phyloP scores from a whole-genome alignment of 2,113 vertebrate species.

The Rhinolophus ferrumequinum region DNA sequence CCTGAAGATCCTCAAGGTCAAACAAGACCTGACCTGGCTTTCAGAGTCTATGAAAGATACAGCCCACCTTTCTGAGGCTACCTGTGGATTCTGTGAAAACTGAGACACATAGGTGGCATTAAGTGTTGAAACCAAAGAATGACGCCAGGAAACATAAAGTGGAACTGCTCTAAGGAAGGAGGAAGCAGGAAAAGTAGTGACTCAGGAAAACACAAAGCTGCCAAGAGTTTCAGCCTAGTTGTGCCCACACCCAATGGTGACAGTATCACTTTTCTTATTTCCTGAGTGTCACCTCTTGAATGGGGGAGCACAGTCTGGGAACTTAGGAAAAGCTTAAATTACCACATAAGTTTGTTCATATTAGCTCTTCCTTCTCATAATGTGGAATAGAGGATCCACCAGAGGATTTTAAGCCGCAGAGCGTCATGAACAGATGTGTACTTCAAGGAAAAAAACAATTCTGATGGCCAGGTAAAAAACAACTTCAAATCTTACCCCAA shows the following conservation, averaged over 20 bases:
- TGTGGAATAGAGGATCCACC: not conserved
- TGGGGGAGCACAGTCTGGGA: not conserved
- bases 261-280: not conserved
- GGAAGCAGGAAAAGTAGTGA: constrained; percentile 60
- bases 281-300: not conserved
- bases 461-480: not conserved
- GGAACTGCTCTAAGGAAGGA: constrained; percentile 50
- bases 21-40: not conserved
- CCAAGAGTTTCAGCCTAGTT: not conserved
- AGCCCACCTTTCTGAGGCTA: not conserved
- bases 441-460: not conserved
- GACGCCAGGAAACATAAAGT: constrained; percentile 22
- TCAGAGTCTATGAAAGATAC: not conserved
- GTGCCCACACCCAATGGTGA: not conserved
- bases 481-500: not conserved
- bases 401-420: not conserved
- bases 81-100: not conserved
- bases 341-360: not conserved
- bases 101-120: not conserved
- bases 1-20: not conserved
- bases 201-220: constrained; percentile 46
- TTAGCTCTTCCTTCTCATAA: not conserved
- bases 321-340: constrained; percentile 34
- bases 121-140: constrained; percentile 41
- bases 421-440: not conserved